These are phyloP conservation scores for Melospiza melodia DNA, from an alignment of 2,113 vertebrate genomes.

Conservation along the genomic window DNA sequence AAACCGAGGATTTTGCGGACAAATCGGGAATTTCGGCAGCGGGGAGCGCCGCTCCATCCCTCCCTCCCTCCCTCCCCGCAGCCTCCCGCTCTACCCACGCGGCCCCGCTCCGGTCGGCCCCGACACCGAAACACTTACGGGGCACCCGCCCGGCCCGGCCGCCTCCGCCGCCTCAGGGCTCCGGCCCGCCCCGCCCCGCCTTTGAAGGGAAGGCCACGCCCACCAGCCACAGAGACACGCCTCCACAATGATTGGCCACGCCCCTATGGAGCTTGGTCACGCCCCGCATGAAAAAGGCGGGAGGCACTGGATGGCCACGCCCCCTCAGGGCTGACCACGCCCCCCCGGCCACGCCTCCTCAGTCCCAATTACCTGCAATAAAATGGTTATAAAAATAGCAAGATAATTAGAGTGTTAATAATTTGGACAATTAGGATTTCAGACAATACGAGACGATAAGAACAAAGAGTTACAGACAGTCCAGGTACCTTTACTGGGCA, in stretches of 20 bases:
- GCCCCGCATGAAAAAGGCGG: neutral
- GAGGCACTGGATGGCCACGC: too few relatives aligned
- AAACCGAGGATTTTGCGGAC: neutral
- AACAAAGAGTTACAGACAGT: too few relatives aligned
- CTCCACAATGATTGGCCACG: accelerated
- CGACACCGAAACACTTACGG: neutral
- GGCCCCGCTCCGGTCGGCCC: accelerated
- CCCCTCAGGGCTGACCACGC: neutral
- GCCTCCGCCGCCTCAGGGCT: too few relatives aligned
- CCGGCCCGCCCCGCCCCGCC: neutral
- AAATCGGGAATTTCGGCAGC: neutral
- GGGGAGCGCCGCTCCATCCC: neutral
- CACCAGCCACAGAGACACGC: accelerated
- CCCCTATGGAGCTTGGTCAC: neutral
- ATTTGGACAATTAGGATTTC: too few relatives aligned
- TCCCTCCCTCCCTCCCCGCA: too few relatives aligned
- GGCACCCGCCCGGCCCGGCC: neutral
- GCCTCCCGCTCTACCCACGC: accelerated
- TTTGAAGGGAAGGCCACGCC: neutral
- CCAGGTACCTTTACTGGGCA: too few relatives aligned
- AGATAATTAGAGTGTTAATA: too few relatives aligned
- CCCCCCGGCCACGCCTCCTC: neutral
- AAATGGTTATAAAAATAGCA: too few relatives aligned
- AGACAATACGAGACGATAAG: too few relatives aligned
- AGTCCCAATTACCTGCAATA: accelerated